These are phyloP conservation scores for Megaceryle torquata DNA, from an alignment of 2,113 vertebrate genomes.

Conservation along the genomic window DNA sequence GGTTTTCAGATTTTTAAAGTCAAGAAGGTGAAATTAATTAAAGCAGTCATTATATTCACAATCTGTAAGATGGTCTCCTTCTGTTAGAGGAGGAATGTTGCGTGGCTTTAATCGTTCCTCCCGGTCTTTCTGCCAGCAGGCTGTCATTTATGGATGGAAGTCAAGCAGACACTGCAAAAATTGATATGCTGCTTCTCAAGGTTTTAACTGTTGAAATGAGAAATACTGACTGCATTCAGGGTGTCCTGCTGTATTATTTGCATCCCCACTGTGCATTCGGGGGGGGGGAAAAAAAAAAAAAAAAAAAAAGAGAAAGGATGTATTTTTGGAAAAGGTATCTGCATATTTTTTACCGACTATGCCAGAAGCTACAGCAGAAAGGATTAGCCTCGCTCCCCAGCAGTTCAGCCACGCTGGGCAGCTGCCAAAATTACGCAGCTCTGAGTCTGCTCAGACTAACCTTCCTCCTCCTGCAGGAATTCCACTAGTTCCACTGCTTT, in stretches of 20 bases:
- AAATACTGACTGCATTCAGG: not conserved
- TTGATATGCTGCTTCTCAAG: not conserved
- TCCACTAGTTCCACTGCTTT: not conserved
- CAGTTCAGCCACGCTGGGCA: not conserved
- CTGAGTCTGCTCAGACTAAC: not conserved
- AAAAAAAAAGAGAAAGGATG: not conserved
- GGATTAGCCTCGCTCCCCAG: not conserved
- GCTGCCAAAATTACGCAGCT: not conserved
- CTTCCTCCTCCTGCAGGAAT: not conserved
- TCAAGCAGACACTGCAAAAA: constrained; percentile 21
- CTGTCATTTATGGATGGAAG: not conserved
- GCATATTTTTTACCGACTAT: not conserved
- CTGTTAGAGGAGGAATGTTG: not conserved
- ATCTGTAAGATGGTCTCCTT: not conserved
- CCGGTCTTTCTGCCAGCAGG: not conserved
- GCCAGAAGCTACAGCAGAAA: not conserved
- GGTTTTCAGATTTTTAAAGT: not conserved
- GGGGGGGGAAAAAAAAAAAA: not conserved
- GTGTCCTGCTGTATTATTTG: not conserved
- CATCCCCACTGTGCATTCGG: not conserved
- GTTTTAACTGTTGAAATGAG: not conserved
- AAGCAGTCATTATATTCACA: not conserved
- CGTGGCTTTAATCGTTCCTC: not conserved
- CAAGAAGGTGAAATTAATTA: constrained; percentile 41
- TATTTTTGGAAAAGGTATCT: not conserved